phyloP scores from a whole-genome alignment of 2,888 invertebrate species.

The Lithosia quadra region DNA sequence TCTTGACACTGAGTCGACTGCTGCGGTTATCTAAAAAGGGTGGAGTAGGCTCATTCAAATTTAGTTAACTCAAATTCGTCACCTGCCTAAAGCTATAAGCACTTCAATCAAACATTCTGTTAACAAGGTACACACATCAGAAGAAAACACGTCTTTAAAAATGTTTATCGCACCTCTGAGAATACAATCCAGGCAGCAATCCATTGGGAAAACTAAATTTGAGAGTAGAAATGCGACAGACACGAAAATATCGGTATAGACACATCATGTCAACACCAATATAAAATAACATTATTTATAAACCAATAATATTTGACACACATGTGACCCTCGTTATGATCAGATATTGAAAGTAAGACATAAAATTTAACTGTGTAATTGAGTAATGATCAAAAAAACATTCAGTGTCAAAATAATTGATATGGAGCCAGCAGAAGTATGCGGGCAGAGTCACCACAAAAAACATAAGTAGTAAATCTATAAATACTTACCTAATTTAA shows the following conservation, averaged over 20 bases:
- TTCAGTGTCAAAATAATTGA: constrained; percentile 81
- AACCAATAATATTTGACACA: constrained; percentile 35
- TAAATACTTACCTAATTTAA: constrained; percentile 70
- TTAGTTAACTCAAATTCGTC: constrained; percentile 45
- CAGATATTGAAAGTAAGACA: constrained; percentile 67
- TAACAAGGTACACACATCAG: too few relatives aligned
- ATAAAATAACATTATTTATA: constrained; percentile 25
- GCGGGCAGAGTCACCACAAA: constrained; percentile 71
- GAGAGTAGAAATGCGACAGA: constrained; percentile 12
- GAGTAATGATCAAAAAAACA: constrained; percentile 74
- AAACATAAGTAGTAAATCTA: constrained; percentile 37
- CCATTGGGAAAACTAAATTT: too few relatives aligned
- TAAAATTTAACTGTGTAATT: constrained; percentile 77
- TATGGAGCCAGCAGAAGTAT: constrained; percentile 78
- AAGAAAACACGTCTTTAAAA: too few relatives aligned
- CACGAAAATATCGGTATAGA: constrained; percentile 19
- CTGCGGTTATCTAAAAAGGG: constrained; percentile 77
- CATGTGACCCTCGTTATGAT: constrained; percentile 49
- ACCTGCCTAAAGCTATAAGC: constrained; percentile 52
- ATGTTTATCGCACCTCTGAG: too few relatives aligned
- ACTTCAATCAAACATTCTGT: too few relatives aligned
- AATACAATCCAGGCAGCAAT: too few relatives aligned
- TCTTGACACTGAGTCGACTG: constrained; percentile 69
- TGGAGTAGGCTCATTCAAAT: constrained; percentile 72
- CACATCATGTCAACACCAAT: constrained; percentile 10